phyloP scores from a whole-genome alignment of 2,888 invertebrate genomes.

The Mellilla xanthometata region DNA sequence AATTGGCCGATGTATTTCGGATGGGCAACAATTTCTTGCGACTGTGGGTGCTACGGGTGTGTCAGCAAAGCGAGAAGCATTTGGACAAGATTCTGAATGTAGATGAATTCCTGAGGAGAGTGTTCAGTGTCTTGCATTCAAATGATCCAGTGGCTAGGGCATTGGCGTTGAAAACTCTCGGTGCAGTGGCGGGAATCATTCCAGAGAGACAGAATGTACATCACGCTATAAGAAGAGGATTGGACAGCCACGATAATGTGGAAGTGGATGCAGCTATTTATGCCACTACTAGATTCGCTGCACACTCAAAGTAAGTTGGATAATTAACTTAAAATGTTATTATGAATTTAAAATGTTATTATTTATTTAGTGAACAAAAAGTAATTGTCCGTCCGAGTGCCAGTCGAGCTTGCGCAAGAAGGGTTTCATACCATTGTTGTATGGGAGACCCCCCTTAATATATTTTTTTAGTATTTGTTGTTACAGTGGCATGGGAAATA shows the following conservation, averaged over 20 bases:
- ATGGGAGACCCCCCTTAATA: too few species aligned
- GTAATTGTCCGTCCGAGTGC: too few species aligned
- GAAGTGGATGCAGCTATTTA: slow-evolving; percentile 98
- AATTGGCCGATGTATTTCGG: slow-evolving; percentile 97
- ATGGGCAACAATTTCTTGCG: slow-evolving; percentile 94
- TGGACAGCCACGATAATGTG: slow-evolving; percentile 97
- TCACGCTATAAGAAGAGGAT: slow-evolving; percentile 94
- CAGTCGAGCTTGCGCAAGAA: too few species aligned
- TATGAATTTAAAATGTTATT: too few species aligned
- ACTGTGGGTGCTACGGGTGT: slow-evolving; percentile 95
- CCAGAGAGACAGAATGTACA: slow-evolving; percentile 97
- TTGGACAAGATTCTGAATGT: slow-evolving; percentile 97
- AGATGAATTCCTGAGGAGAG: slow-evolving; percentile 92
- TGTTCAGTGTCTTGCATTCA: slow-evolving; percentile 97
- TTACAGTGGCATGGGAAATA: too few species aligned
- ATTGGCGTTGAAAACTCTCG: slow-evolving; percentile 93
- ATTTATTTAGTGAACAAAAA: too few species aligned
- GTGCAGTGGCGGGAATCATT: slow-evolving; percentile 96
- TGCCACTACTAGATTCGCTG: slow-evolving; percentile 97
- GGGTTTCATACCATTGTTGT: too few species aligned
- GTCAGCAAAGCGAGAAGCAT: slow-evolving; percentile 97
- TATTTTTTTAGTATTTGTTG: too few species aligned
- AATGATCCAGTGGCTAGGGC: slow-evolving; percentile 98
- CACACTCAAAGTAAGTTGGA: slow-evolving; percentile 93
- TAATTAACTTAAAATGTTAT: too few species aligned